Percentiles rank a stretch among this genome's conserved stretches.
Evolutionary conservation across 2,113 vertebrate species (phyloP).

Genomic region (Pomatostomus ruficeps): DNA sequence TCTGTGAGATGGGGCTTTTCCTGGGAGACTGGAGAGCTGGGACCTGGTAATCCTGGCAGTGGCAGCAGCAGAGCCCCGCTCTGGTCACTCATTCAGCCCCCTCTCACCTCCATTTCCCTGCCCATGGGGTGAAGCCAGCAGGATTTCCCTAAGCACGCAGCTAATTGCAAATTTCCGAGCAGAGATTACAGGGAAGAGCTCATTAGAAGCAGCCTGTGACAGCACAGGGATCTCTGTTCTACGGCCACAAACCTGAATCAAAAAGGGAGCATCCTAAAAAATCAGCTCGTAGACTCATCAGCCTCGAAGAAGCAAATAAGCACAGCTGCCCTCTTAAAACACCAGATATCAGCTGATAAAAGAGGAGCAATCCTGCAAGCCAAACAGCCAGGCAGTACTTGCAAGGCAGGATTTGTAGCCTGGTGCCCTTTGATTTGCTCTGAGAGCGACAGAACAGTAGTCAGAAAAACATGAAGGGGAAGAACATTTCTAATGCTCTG

Average conservation of each 20-base stretch:
- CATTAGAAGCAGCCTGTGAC: not conserved
- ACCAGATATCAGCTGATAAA: not conserved
- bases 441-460: not conserved
- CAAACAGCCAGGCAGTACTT: not conserved
- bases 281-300: not conserved
- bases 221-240: not conserved
- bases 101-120: not conserved
- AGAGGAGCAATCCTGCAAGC: not conserved
- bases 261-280: not conserved
- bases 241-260: not conserved
- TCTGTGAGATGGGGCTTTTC: not conserved
- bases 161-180: not conserved
- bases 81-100: not conserved
- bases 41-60: accelerated
- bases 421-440: not conserved
- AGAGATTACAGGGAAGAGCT: not conserved
- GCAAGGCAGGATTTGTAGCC: constrained; percentile 8
- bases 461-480: not conserved
- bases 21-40: too few relatives aligned
- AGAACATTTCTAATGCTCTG: not conserved
- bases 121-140: not conserved
- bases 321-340: not conserved
- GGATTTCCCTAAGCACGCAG: not conserved
- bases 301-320: not conserved
- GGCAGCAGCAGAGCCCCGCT: not conserved